Base-by-base conservation (phyloP, 1,140 invertebrate genomes). In the Drosophila navojoa region DNA sequence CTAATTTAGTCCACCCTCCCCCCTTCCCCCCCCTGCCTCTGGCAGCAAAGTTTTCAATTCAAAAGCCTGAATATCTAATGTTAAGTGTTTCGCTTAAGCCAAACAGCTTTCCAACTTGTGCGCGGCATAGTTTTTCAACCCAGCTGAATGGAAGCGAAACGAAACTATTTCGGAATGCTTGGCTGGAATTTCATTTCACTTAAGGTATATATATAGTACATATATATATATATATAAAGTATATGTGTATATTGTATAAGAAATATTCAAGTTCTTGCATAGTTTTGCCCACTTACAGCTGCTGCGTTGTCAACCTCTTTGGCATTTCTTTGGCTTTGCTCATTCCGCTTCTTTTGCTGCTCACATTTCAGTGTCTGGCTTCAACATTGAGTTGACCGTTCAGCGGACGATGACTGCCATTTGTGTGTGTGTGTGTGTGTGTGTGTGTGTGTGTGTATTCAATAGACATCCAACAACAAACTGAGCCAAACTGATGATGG, bases 401-500 rank as follows among this genome's bases (percentile, higher is more conserved):
- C n/a, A 27, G 19, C 22, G 19, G 22, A 1, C 9, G 13, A 9
- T 6, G 6, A 15, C 15, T 10, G 27, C 11, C 42, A 16, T 7
- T 45, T 44, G 40, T 16, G 40, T 58, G 19, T 40, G 52, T 27
- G 49, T 53, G 49, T 19, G 19, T 19, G 19, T 19, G 19, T 22
- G 19, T 22, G 19, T 2, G 19, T 22, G 19, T 22, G 19, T 22
- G 19, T 22, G 19, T n/a, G 60, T 15, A 19, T n/a, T 35, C 25
- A 44, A 64, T 45, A 29, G 61, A 64, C 29, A 3, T 53, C 27
- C 10, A 32, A 32, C 32, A 32, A 7, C 6, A 9, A 50, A 6
- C 13, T 27, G 35, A 57, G 58, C 44, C 57, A 49, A 67, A 52
- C 44, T 42, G 68, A 64, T 81, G 79, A 81, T 74, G 72, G 68